Base-by-base conservation (phyloP, 2,113 vertebrate genomes). In the Rynchops niger region DNA sequence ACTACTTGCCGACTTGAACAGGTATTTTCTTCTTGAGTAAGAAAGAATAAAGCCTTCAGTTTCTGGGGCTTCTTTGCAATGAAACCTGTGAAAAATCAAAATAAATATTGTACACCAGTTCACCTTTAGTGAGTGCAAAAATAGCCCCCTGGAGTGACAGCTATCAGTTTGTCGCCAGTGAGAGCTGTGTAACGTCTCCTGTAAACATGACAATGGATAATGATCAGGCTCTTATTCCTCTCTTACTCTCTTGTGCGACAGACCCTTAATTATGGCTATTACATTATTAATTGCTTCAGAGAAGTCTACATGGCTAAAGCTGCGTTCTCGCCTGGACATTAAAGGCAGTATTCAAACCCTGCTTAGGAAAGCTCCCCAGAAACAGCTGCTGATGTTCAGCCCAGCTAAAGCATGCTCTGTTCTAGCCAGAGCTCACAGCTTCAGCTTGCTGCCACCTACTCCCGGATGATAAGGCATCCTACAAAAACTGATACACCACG, bases 61-160 rank as follows among this genome's bases (percentile, higher is more conserved):
- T 73, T 82, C 76, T 36, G 27, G 20, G 58, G 50, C n/a, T 58
- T 27, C 63, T 88, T 83, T 92, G 45, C 22, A 73, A 90, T 7
- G 10, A 55, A 90, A 49, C 63, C 80, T 92, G 76, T 81, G 76
- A 93, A 97, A 92, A 92, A 95, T 50, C 20, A 80, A 92, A 77
- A 70, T 30, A 83, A 88, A 69, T 53, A 85, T 40, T 4, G 43
- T 63, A 82, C 11, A 55, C 23, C 23, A n/a, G 30, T 30, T 58
- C 36, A 69, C 55, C 36, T n/a, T 63, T 58, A 50, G 19, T 16
- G 19, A 69, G 67, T 69, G 16, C 62, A 50, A 62, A 47, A 62
- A 20, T 6, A 43, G 49, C 47, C 61, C 30, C 50, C 45, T 18
- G 14, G 59, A 56, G 73, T 15, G 63, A 87, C 0, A 45, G 67